A percentile compares a stretch with the other conserved stretches of the same genome.
phyloP scores from a whole-genome alignment of 2,888 invertebrate genomes.

The Subacronicta megacephala region DNA sequence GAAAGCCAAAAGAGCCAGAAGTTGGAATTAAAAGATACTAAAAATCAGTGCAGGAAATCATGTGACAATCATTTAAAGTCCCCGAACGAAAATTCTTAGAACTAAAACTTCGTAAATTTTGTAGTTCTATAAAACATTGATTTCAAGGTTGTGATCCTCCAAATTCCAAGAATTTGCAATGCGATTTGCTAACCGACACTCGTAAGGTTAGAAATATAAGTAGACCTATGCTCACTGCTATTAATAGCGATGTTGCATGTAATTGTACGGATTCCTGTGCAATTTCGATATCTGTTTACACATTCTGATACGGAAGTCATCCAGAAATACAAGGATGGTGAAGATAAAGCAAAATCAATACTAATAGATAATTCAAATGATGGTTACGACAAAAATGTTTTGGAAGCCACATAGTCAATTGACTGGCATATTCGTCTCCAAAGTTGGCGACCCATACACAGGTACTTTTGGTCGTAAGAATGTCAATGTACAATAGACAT shows the following conservation, averaged over 20 bases:
- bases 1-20: too few relatives aligned
- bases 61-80: constrained; percentile 6
- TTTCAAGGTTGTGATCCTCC: constrained; percentile 3
- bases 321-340: too few relatives aligned
- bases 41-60: constrained; percentile 2
- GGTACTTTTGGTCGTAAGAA: constrained; percentile 48
- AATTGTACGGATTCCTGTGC: constrained; percentile 25
- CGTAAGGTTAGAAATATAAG: constrained; percentile 25
- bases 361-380: background rate
- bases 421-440: constrained; percentile 45
- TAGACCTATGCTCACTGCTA: constrained; percentile 30
- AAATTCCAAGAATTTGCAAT: constrained; percentile 32
- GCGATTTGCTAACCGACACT: constrained; percentile 7
- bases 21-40: too few relatives aligned
- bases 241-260: constrained; percentile 39
- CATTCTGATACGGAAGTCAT: constrained; percentile 13
- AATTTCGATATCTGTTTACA: constrained; percentile 17
- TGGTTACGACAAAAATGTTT: background rate
- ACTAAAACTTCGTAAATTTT: background rate
- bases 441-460: constrained; percentile 48
- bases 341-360: background rate
- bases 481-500: constrained; percentile 63
- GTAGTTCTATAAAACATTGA: constrained; percentile 2
- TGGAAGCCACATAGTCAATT: constrained; percentile 16
- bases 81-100: background rate